Evolutionary conservation across 1,140 invertebrate genomes (phyloP), one percentile per base, ranked within the genome.

Genomic region (Drosophila pseudoobscura): DNA sequence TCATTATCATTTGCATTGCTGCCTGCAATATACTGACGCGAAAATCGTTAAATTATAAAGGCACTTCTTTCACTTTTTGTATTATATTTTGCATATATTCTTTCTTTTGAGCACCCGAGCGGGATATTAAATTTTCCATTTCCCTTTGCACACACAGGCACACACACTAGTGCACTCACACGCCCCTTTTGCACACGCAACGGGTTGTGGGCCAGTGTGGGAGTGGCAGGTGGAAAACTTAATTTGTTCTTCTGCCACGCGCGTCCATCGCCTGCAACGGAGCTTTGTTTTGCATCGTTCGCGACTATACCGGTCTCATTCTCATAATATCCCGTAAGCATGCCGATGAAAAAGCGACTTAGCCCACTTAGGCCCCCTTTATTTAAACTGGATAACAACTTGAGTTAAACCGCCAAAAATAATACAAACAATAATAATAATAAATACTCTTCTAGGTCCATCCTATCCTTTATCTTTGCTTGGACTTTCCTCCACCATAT

Each of bases 231-330:
- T 41, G 49, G 54, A 41, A 58, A 47, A 65, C 77, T 13, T 64
- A 39, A 71, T 57, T 45, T 45, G n/a, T 2, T 29, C 51, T 20
- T 78, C 66, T 51, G 50, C 46, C 56, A 60, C 66, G 31, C 77
- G 64, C 69, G 68, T 75, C 76, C 74, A 47, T 74, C 75, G 69
- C 77, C 82, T 80, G 82, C 78, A 85, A 77, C 78, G 20, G 20
- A 20, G 20, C 20, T 20, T 20, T 1, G 1, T 20, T 20, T 2
- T 20, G 20, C 20, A 20, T 20, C 20, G 20, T 20, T 20, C 20
- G 20, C 20, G 20, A 20, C 20, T 20, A 20, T 20, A 20, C 20
- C 20, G 20, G 20, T 20, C 20, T 20, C 20, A 20, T 20, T 2
- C 2, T 20, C 20, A 20, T 1, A 20, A 20, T 20, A 20, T 20